Base-by-base conservation (phyloP, 2,113 vertebrate species). In the Gambusia holbrooki region DNA sequence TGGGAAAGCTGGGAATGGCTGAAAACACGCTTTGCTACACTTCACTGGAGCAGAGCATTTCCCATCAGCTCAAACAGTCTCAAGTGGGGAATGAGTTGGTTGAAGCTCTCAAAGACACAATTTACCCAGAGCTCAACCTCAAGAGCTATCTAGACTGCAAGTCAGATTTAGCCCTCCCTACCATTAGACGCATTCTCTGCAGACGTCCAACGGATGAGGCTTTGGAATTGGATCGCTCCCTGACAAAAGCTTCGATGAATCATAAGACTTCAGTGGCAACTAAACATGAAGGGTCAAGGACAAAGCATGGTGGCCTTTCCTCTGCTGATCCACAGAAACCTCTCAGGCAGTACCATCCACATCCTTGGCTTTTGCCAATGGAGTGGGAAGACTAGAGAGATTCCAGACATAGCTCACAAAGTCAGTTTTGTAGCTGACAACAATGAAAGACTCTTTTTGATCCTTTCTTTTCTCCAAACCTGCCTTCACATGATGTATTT, bases 301-400 rank as follows among this genome's bases (percentile, higher is more conserved):
- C 74, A 74, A 91, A 89, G 5, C 29, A 86, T 51, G 77, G 74
- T 33, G 60, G 69, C 45, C 63, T 74, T 28, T 32, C 80, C 42
- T 69, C 76, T 63, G 71, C 74, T 40, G 28, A 71, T 73, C 75
- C 76, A 22, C 84, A 73, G 60, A 90, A 89, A 74, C 71, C 88
- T 54, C 73, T 63, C 28, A 82, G 81, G 67, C 83, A 77, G 68
- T 84, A 71, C 40, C 77, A 82, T 69, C 82, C 86, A 76, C 87
- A 91, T 84, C 88, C 88, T 62, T 93, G 91, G 92, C 88, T 90
- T 71, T 74, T 92, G 84, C 92, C 89, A 71, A 89, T 90, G 86
- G 94, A 95, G 84, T 93, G 88, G 93, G 94, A 95, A 87, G 94
- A 95, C 88, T 95, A 93, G 81, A 85, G 62, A 75, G 71, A 76